phyloP scores from a whole-genome alignment of 64 coral and sea anemone genomes.

The Pocillopora damicornis region DNA sequence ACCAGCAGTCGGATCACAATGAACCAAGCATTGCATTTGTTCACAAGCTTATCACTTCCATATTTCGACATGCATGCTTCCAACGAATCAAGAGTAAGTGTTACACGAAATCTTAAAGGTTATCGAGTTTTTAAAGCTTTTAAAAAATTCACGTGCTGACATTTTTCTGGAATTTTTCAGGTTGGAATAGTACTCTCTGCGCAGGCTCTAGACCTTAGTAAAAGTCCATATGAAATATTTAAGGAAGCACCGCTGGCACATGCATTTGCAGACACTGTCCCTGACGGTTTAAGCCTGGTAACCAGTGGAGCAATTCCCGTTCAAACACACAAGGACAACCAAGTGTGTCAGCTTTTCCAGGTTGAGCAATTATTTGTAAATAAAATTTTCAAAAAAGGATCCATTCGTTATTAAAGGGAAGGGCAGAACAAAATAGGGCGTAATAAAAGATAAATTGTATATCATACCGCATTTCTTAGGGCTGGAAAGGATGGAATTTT shows the following conservation, averaged over 20 bases:
- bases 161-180: conserved; percentile 11
- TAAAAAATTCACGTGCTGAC: neutral
- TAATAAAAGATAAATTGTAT: no score
- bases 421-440: no score
- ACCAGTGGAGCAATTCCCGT: conserved; percentile 40
- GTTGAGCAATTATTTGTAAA: conserved; percentile 25
- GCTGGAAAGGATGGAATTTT: no score
- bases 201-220: conserved; percentile 17
- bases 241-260: conserved; percentile 43
- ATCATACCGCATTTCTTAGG: no score
- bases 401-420: no score
- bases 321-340: conserved; percentile 29
- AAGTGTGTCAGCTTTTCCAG: conserved; percentile 62
- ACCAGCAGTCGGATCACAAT: conserved; percentile 53
- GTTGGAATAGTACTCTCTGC: conserved; percentile 82
- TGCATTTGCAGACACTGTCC: conserved; percentile 42
- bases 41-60: conserved; percentile 50
- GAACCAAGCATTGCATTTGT: conserved; percentile 54
- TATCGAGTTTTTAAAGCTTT: neutral
- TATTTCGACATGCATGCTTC: conserved; percentile 55
- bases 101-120: conserved; percentile 1
- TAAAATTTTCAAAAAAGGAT: neutral
- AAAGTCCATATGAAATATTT: conserved; percentile 37
- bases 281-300: conserved; percentile 65
- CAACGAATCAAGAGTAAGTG: conserved; percentile 70